Percentiles rank a stretch among this genome's conserved stretches.
Conservation (phyloP, 2,113 vertebrate genomes). For the Brachyistius frenatus region DNA sequence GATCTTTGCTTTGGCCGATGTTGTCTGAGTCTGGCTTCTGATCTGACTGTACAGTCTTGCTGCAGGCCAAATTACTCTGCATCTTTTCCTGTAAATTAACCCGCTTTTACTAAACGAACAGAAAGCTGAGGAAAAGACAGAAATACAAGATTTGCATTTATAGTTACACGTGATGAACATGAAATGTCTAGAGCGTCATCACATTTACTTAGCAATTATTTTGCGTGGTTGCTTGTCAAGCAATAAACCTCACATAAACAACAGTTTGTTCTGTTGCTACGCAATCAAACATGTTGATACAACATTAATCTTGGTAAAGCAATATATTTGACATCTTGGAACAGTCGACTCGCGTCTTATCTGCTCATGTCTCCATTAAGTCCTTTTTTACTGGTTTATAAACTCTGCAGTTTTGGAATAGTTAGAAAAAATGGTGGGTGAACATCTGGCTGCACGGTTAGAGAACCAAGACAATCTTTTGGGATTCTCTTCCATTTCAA, state of each 20-base stretch:
- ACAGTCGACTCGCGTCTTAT: background rate
- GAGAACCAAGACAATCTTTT: slow-evolving; percentile 7
- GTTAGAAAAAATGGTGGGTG: background rate
- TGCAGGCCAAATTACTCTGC: slow-evolving; percentile 52
- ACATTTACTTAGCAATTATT: slow-evolving; percentile 11
- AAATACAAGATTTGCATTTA: background rate
- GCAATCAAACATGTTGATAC: slow-evolving; percentile 10
- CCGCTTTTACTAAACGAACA: slow-evolving; percentile 12
- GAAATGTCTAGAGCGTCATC: background rate
- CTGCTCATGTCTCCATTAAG: slow-evolving; percentile 10
- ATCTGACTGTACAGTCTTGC: slow-evolving; percentile 49
- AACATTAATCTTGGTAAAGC: slow-evolving; percentile 25
- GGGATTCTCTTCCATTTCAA: slow-evolving; percentile 13
- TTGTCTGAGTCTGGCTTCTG: slow-evolving; percentile 67
- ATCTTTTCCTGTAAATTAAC: slow-evolving; percentile 40
- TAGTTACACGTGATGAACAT: slow-evolving; percentile 8
- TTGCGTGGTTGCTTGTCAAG: slow-evolving; percentile 7
- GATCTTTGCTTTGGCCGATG: slow-evolving; percentile 66
- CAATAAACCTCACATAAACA: slow-evolving; percentile 9
- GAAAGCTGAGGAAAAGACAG: slow-evolving; percentile 8
- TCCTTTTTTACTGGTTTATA: slow-evolving; percentile 20
- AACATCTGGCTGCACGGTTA: background rate
- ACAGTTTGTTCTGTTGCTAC: slow-evolving; percentile 17
- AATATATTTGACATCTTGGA: slow-evolving; percentile 37
- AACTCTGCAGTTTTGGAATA: slow-evolving; percentile 9